Base-by-base conservation (phyloP, 2,797 vertebrate species). In the Hafferia zeledoni region DNA sequence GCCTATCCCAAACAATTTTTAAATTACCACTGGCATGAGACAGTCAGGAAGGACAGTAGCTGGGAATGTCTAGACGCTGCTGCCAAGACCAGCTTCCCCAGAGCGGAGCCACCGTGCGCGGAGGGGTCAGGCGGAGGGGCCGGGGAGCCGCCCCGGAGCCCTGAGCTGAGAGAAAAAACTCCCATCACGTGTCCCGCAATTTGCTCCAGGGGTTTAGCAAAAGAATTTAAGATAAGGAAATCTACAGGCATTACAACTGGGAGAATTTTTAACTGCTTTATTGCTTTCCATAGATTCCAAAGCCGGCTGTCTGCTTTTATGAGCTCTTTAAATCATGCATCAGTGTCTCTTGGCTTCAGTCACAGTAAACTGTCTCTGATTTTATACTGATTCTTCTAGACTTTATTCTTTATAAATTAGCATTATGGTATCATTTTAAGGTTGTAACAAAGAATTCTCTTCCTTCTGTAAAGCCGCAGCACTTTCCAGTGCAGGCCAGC, bases 181-280 rank as follows among this genome's bases (percentile, higher is more conserved):
- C 98, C 97, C 97, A 96, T 96, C 97, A 67, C 47, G 93, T 95
- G 79, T 96, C 97, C 98, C 22, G 7, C 91, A 56, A 64, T 80
- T 88, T 95, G 95, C 97, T 97, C 97, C 98, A 96, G 97, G 98
- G 97, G 80, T 91, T 90, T 83, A 95, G 97, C 95, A 98, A 93
- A 98, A 98, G 98, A 99, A 99, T 98, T 98, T 96, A 35, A 98
- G 96, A 98, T 96, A 98, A 95, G 95, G 95, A 98, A 98, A 98
- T 97, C 95, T 95, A 97, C 96, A 86, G 96, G 97, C 97, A 97
- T 98, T 98, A 97, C 98, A 98, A 98, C 98, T 97, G 98, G 97
- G 98, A 98, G 97, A 98, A 82, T 96, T 97, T 98, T 92, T 87
- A 94, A 89, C 88, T 97, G 97, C 98, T 96, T 97, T 96, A 96